A percentile compares a stretch with the other conserved stretches of the same genome.
Evolutionary conservation across 2,797 vertebrate genomes (phyloP).

Genomic region (Liasis olivaceus): DNA sequence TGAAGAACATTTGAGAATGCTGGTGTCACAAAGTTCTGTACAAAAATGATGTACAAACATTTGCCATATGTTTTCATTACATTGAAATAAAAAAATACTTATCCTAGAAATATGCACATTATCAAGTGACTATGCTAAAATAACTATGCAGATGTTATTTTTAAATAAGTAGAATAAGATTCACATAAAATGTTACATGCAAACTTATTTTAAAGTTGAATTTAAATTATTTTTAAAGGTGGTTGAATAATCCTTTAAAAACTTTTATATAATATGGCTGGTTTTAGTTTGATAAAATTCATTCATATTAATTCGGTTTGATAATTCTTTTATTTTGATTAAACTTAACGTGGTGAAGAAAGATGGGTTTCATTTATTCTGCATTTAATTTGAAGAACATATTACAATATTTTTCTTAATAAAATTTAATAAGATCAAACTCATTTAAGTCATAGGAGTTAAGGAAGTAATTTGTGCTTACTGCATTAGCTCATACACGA

Average conservation of each 20-base stretch:
- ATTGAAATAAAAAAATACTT: background rate
- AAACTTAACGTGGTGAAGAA: background rate
- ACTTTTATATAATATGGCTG: too few relatives aligned
- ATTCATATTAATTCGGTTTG: background rate
- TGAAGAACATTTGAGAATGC: background rate
- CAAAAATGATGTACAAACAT: background rate
- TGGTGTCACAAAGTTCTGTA: background rate
- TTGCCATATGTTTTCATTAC: background rate
- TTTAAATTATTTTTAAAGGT: background rate
- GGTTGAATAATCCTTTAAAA: background rate
- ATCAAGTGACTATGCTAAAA: background rate
- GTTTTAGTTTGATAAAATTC: background rate
- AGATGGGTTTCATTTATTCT: background rate
- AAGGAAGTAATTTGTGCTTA: constrained; percentile 13
- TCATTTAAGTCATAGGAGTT: constrained; percentile 13
- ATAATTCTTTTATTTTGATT: background rate
- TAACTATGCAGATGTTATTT: background rate
- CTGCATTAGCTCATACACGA: background rate
- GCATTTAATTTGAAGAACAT: constrained; percentile 20
- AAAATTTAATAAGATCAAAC: background rate
- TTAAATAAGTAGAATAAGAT: background rate
- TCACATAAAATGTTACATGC: background rate
- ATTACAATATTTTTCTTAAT: constrained; percentile 8
- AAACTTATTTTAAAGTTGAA: background rate
- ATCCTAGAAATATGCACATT: background rate